phyloP scores from a whole-genome alignment of 2,797 vertebrate genomes.

The Emydoidea blandingii region DNA sequence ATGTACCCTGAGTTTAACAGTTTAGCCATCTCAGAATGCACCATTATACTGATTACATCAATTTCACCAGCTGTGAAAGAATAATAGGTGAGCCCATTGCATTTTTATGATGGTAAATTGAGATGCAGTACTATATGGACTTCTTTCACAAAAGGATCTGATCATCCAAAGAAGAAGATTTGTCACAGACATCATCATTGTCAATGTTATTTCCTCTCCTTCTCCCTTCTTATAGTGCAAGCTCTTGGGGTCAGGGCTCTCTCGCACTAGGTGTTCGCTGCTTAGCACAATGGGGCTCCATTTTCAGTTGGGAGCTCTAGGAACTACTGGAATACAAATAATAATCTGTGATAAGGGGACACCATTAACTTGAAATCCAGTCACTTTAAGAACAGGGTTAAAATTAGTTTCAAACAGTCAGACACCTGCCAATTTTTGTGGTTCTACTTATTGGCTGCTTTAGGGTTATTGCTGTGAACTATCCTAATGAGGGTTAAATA shows the following conservation, averaged over 20 bases:
- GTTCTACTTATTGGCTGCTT: not conserved
- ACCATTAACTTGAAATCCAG: not conserved
- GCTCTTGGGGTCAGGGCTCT: not conserved
- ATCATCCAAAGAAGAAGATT: constrained; percentile 47
- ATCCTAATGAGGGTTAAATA: not conserved
- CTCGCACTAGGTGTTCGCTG: not conserved
- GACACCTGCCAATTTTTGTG: not conserved
- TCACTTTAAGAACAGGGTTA: not conserved
- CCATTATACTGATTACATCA: constrained; percentile 65
- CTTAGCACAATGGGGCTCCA: not conserved
- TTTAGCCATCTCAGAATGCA: constrained; percentile 46
- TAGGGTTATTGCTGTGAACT: not conserved
- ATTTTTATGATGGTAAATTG: constrained; percentile 67
- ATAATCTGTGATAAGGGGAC: not conserved
- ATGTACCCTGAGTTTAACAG: constrained; percentile 30
- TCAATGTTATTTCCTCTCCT: not conserved
- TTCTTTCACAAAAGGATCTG: constrained; percentile 43
- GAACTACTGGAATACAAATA: not conserved
- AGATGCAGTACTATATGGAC: constrained; percentile 18
- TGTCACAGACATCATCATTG: constrained; percentile 38
- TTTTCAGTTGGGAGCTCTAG: not conserved
- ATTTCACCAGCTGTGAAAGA: constrained; percentile 68
- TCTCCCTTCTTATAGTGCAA: not conserved
- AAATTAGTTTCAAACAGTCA: not conserved
- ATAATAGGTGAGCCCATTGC: constrained; percentile 55